Evolutionary conservation across 2,888 invertebrate genomes (phyloP).

Genomic region (Diaperis boleti): DNA sequence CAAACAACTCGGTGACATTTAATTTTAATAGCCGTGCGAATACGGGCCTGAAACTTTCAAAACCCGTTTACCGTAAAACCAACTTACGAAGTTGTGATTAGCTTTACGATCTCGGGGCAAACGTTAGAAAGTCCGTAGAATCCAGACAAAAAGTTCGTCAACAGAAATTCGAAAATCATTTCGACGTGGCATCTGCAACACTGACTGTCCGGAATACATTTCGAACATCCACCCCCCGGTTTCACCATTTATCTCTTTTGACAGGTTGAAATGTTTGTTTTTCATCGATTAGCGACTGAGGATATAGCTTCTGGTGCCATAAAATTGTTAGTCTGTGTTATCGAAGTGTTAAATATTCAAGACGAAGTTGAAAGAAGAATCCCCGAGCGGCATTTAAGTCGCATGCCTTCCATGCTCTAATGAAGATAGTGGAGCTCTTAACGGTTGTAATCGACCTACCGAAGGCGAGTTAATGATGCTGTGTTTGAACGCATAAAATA

Average conservation of each 20-base stretch:
- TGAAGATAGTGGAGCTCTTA: too few relatives aligned
- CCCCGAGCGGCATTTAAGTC: too few relatives aligned
- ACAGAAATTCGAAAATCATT: neutral
- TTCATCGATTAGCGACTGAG: constrained; percentile 24
- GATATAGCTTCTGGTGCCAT: constrained; percentile 17
- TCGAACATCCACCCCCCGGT: neutral
- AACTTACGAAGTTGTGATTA: neutral
- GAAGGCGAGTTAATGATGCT: too few relatives aligned
- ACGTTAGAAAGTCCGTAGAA: neutral
- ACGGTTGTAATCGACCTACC: too few relatives aligned
- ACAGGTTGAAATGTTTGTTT: constrained; percentile 30
- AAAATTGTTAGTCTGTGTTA: constrained; percentile 27
- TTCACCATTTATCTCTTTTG: constrained; percentile 22
- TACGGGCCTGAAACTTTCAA: neutral
- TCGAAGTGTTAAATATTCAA: too few relatives aligned
- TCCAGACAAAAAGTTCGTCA: neutral
- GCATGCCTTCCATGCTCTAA: too few relatives aligned
- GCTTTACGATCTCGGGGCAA: neutral
- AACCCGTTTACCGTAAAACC: neutral
- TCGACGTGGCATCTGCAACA: neutral
- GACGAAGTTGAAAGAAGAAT: too few relatives aligned
- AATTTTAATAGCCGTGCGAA: neutral
- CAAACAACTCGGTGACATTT: constrained; percentile 1
- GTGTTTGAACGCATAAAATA: too few relatives aligned
- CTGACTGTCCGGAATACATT: constrained; percentile 1